Percentiles rank a stretch among this genome's conserved stretches.
These are phyloP conservation scores for Andrena flavipes DNA, from an alignment of 2,888 invertebrate species.

Conservation along the genomic window DNA sequence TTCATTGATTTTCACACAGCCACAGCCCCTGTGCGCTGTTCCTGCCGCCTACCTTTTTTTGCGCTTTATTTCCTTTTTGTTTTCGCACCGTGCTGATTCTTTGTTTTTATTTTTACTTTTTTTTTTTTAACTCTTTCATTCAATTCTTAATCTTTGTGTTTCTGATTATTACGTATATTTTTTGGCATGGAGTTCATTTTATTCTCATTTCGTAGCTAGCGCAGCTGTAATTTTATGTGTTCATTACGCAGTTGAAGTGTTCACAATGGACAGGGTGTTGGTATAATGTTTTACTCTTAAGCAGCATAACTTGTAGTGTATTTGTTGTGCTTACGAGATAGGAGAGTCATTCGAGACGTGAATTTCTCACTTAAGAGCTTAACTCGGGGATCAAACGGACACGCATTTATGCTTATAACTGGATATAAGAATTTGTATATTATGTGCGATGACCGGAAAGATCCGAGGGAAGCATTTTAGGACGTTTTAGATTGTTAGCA, in stretches of 20 bases:
- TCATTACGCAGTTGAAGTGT: conserved; percentile 46
- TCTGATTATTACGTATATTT: conserved; percentile 37
- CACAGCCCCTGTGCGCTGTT: conserved; percentile 74
- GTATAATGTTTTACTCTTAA: conserved; percentile 49
- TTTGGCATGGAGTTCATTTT: conserved; percentile 70
- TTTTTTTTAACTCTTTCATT: conserved; percentile 9
- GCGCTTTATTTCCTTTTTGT: conserved; percentile 68
- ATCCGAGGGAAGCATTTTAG: not conserved
- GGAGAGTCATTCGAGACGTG: conserved; percentile 19
- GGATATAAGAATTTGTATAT: not conserved
- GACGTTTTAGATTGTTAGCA: not conserved
- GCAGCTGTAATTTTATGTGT: conserved; percentile 50
- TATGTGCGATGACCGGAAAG: not conserved
- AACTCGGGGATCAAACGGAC: not conserved
- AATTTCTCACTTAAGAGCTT: conserved; percentile 1
- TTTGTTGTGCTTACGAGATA: conserved; percentile 47
- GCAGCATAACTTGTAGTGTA: conserved; percentile 32
- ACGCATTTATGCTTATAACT: conserved; percentile 1
- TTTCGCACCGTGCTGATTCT: conserved; percentile 55
- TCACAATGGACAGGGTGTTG: conserved; percentile 57
- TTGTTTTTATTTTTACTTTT: conserved; percentile 38
- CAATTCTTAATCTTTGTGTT: conserved; percentile 31
- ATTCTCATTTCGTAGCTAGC: conserved; percentile 64
- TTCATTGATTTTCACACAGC: conserved; percentile 68
- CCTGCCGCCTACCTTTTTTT: conserved; percentile 71